phyloP scores from a whole-genome alignment of 2,113 vertebrate species.

The Prionailurus viverrinus region DNA sequence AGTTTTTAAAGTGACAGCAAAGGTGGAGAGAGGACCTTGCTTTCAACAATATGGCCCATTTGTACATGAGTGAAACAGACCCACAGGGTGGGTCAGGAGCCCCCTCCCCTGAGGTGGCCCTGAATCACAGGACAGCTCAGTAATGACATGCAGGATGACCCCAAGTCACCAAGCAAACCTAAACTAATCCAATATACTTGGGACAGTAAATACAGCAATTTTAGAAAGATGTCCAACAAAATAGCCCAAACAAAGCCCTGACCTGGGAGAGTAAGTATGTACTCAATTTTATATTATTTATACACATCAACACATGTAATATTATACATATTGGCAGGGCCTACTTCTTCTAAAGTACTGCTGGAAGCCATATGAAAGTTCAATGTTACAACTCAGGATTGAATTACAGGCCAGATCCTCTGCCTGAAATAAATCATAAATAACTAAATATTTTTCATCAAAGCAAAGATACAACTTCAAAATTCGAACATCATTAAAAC shows the following conservation, averaged over 20 bases:
- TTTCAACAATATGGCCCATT: background rate
- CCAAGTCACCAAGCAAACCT: background rate
- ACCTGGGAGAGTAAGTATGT: background rate
- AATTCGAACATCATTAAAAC: background rate
- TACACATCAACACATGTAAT: background rate
- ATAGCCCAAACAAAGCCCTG: background rate
- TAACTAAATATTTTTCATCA: background rate
- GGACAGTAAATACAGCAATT: background rate
- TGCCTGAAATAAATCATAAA: conserved; percentile 8
- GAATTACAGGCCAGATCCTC: background rate
- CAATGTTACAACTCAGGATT: background rate
- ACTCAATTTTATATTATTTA: background rate
- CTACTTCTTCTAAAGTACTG: background rate
- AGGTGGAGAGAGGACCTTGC: background rate
- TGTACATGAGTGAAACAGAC: background rate
- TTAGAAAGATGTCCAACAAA: background rate
- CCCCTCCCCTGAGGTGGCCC: background rate
- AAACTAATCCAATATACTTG: background rate
- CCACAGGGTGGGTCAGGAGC: too few relatives aligned
- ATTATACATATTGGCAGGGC: background rate
- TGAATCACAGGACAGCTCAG: background rate
- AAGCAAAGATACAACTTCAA: background rate
- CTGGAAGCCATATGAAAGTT: background rate
- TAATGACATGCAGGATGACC: background rate
- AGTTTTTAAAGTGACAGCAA: background rate